A percentile compares a stretch with the other conserved stretches of the same genome.
Conservation (phyloP, 2,113 vertebrate species). For the Capreolus pygargus region DNA sequence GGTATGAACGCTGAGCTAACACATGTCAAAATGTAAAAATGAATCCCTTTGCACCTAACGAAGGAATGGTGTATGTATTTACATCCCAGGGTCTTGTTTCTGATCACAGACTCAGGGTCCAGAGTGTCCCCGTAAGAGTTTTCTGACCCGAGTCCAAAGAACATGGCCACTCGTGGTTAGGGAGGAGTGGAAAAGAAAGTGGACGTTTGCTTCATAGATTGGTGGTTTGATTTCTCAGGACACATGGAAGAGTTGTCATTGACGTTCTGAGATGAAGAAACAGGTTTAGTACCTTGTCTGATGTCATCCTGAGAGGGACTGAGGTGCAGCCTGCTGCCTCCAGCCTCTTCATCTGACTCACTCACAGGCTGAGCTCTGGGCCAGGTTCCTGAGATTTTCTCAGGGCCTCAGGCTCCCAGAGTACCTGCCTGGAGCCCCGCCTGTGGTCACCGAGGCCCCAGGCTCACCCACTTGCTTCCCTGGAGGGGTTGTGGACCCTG, state of each 20-base stretch:
- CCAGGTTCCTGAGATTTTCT: neutral
- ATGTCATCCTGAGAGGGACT: too few species aligned
- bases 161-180: too few species aligned
- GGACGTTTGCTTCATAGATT: too few species aligned
- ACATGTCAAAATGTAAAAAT: neutral
- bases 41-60: neutral
- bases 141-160: too few species aligned
- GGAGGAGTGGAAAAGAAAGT: too few species aligned
- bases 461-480: neutral
- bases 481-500: rapidly evolving
- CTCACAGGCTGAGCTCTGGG: neutral
- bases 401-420: neutral
- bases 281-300: too few species aligned
- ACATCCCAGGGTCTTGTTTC: neutral
- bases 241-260: neutral
- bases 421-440: neutral
- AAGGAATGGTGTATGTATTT: neutral
- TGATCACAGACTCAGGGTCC: too few species aligned
- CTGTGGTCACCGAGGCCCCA: rapidly evolving
- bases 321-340: neutral
- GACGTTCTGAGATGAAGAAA: neutral
- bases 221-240: too few species aligned
- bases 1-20: neutral
- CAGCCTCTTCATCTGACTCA: neutral
- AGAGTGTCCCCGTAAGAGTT: too few species aligned